phyloP scores from a whole-genome alignment of 2,797 vertebrate genomes.

The Amazona finschi region DNA sequence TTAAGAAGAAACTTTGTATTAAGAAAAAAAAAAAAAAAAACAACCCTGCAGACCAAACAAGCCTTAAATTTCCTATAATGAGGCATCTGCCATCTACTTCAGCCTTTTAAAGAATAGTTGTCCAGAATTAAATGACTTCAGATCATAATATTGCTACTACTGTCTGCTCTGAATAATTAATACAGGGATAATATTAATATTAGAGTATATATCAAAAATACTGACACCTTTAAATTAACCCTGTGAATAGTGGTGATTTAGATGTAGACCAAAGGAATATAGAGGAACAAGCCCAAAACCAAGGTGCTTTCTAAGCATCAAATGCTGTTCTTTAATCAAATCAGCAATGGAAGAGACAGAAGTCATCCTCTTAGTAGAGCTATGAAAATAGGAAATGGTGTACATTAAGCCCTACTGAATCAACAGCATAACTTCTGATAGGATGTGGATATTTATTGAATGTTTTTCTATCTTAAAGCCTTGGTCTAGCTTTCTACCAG shows the following conservation, averaged over 20 bases:
- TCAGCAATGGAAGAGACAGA: not conserved
- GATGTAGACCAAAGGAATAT: not conserved
- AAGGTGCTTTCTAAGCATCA: not conserved
- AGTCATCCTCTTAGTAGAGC: not conserved
- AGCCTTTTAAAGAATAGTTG: not conserved
- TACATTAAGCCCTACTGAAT: not conserved
- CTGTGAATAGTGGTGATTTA: not conserved
- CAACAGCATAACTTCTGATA: fast-evolving
- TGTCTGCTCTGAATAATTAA: not conserved
- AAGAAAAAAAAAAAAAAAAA: not conserved
- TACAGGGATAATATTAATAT: not conserved
- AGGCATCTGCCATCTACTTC: not conserved
- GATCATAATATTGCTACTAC: not conserved
- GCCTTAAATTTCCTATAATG: not conserved
- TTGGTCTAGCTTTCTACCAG: not conserved
- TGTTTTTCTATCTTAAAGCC: not conserved
- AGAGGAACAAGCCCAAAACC: not conserved
- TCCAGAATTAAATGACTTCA: not conserved
- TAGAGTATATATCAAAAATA: not conserved
- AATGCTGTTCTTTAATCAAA: not conserved
- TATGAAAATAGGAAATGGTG: not conserved
- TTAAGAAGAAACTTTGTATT: not conserved
- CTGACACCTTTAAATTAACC: not conserved
- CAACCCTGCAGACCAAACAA: not conserved
- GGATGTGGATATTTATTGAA: fast-evolving